Conservation (phyloP, 2,113 vertebrate species). For the Vidua chalybeata region DNA sequence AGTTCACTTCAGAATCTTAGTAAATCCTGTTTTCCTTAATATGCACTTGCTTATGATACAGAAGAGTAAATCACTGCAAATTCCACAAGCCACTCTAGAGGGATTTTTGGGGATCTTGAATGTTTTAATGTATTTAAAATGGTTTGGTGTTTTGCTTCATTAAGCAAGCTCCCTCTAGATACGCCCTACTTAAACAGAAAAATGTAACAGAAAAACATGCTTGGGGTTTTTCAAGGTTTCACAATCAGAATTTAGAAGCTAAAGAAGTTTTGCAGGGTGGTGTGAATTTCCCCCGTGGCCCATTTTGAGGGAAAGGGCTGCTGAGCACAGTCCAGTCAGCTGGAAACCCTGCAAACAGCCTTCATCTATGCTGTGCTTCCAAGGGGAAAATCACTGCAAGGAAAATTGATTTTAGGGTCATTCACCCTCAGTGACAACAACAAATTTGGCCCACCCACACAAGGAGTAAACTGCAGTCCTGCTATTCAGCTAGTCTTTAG, state of each 20-base stretch:
- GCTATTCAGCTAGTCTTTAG: not conserved
- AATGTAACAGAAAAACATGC: constrained; percentile 34
- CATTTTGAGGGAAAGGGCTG: constrained; percentile 45
- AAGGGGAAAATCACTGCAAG: constrained; percentile 77
- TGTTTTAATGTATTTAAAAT: constrained; percentile 73
- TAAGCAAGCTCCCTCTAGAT: constrained; percentile 68
- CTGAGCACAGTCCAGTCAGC: constrained; percentile 52
- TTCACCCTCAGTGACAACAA: constrained; percentile 45
- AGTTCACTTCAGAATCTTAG: constrained; percentile 1
- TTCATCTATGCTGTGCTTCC: constrained; percentile 66
- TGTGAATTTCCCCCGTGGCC: constrained; percentile 39
- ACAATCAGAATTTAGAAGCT: not conserved
- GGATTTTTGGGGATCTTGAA: constrained; percentile 25
- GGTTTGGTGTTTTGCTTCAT: constrained; percentile 68
- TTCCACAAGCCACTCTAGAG: constrained; percentile 5
- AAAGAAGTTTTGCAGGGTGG: constrained; percentile 24
- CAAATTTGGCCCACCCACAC: constrained; percentile 13
- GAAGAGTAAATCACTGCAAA: constrained; percentile 19
- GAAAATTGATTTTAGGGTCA: constrained; percentile 79
- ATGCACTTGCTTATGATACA: constrained; percentile 20
- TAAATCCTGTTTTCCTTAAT: constrained; percentile 15
- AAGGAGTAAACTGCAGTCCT: constrained; percentile 37
- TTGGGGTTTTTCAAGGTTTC: constrained; percentile 36
- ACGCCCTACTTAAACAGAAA: constrained; percentile 54
- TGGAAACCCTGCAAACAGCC: constrained; percentile 64